Percentiles rank a stretch among this genome's conserved stretches.
Evolutionary conservation across 2,888 invertebrate species (phyloP).

Genomic region (Meandrusa payeni): DNA sequence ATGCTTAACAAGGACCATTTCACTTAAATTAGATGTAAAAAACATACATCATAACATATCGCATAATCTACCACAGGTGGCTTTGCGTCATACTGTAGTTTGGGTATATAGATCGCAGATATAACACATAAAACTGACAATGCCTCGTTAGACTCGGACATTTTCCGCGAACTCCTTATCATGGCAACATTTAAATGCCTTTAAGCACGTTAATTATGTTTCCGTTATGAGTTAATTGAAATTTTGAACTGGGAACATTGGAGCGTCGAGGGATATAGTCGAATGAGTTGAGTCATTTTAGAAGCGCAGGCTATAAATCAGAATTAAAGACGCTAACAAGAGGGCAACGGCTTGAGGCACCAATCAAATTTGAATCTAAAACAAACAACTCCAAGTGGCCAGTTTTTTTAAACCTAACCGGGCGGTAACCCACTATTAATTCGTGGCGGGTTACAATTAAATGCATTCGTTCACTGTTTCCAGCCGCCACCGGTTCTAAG

Average conservation of each 20-base stretch:
- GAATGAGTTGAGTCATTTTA: constrained; percentile 58
- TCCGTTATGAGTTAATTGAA: constrained; percentile 66
- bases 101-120: constrained; percentile 43
- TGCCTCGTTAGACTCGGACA: constrained; percentile 40
- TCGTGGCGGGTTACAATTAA: constrained; percentile 53
- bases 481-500: constrained; percentile 55
- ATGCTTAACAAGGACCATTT: constrained; percentile 47
- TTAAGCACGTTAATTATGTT: constrained; percentile 30
- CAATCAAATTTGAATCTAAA: constrained; percentile 67
- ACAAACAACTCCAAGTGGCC: constrained; percentile 63
- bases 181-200: constrained; percentile 30
- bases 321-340: constrained; percentile 66
- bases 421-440: constrained; percentile 48
- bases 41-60: constrained; percentile 42
- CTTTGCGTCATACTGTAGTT: constrained; percentile 40
- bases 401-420: constrained; percentile 47
- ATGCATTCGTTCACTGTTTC: constrained; percentile 31
- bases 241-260: constrained; percentile 62
- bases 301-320: constrained; percentile 72
- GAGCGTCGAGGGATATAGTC: constrained; percentile 46
- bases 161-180: constrained; percentile 35
- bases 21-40: constrained; percentile 31
- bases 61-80: constrained; percentile 42
- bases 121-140: constrained; percentile 45
- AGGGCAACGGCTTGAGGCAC: constrained; percentile 59